Base-by-base conservation (phyloP, 2,888 invertebrate species). In the Sminthurides aquaticus region DNA sequence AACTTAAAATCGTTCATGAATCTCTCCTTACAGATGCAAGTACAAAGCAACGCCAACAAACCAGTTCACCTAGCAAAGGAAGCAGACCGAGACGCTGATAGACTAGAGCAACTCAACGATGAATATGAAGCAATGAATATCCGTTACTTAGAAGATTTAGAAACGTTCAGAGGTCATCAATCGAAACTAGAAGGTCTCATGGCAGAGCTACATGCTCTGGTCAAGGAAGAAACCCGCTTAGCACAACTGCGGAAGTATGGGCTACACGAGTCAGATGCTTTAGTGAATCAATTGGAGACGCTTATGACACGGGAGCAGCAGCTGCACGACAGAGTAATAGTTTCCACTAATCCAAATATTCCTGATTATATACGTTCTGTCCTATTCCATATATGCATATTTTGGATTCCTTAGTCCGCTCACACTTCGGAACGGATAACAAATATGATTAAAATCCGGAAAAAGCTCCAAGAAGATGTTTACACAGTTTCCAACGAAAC, bases 51-150 rank as follows among this genome's bases (percentile, higher is more conserved):
- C n/a, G 67, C 69, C 15, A 71, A 69, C 25, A 71, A 70, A 27
- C 72, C 72, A n/a, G 62, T 69, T 1, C 69, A 67, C 29, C 57
- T 74, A 24, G 63, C 69, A n/a, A 69, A 71, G 56, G 74, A 74
- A 52, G 71, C 71, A 68, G 67, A 67, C 27, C 49, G 71, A n/a
- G 72, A 72, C 60, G 72, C 69, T 11, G 61, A 66, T n/a, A 70
- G 69, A 58, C 61, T 74, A 26, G 71, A 72, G 24, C 67, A 68
- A 56, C 34, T 70, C n/a, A 68, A 66, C 25, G 72, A 74, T 56
- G 55, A 61, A 15, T 62, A 68, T 52, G 65, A 69, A 1, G 58
- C 57, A 25, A 20, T 71, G 15, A 65, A 67, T 26, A 49, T 54
- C 3, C 52, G 64, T 3, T 68, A 57, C 24, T 64, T 71, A 64